Evolutionary conservation across 2,113 vertebrate species (phyloP), one percentile per base, ranked within the genome.

Genomic region (Pogonocichla stellata): DNA sequence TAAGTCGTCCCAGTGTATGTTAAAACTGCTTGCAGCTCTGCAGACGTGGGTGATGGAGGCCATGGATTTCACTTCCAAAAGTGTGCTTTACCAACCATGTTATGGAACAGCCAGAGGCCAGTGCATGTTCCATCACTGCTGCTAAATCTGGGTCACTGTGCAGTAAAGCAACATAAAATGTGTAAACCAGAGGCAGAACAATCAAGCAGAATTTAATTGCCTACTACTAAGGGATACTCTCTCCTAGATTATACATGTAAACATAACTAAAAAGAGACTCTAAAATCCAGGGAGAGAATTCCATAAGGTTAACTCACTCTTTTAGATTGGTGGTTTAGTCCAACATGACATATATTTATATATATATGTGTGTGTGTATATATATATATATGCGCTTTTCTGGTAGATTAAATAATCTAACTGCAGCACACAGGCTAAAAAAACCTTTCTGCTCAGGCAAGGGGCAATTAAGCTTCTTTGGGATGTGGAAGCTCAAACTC

Each of bases 161-260:
- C 47, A 81, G n/a, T 77, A 95, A 91, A 94, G 17, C 47, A 89
- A 74, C 53, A 89, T 91, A 60, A 89, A 94, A 74, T 48, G 19
- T 78, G 19, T 19, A 71, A 95, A 18, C 65, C 73, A 92, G 61
- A 87, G 48, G 73, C 78, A 85, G 73, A 90, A 85, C 62, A 79
- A 91, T 89, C 61, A 91, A 77, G 34, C 20, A 71, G 65, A 90
- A 82, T 72, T 94, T 87, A 91, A 90, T 90, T 94, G n/a, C 6
- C 26, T 36, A 28, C 5, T 50, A 26, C 28, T 73, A 34, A 38
- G 4, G 25, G 12, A 42, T 60, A 33, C 6, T 70, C 3, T 88
- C 15, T 14, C 11, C 8, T 38, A 48, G 38, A 78, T 36, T 78
- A 62, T 70, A 60, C 6, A 8, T 15, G 22, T 45, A 62, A 95